Base-by-base conservation (phyloP, 2,888 invertebrate genomes). In the Gerris lacustris region DNA sequence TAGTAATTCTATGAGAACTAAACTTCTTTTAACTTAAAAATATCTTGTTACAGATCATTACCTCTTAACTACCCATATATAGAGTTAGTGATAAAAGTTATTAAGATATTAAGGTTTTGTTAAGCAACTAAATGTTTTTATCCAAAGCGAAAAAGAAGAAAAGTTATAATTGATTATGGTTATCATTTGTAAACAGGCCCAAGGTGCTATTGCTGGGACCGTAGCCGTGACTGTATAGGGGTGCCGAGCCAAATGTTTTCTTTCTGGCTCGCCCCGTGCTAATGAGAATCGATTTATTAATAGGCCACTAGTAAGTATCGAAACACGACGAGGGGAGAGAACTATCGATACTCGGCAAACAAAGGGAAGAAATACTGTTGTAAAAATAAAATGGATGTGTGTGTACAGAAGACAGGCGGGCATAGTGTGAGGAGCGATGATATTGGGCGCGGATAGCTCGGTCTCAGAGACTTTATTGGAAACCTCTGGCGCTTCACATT, bases 251-350 rank as follows among this genome's bases (percentile, higher is more conserved):
- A 55, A 55, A 9, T 55, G 9, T 55, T 55, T 15, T 55, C 15
- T 9, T 55, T 11, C 15, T 11, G 11, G 11, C 9, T 55, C 55
- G 9, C 9, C 55, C 15, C 55, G 55, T 55, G 15, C 55, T 55
- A 55, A 55, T 15, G 55, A 55, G 55, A 55, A 55, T 55, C 55
- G 55, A 55, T 55, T 55, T 55, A 55, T 55, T 55, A 55, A 11
- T 55, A 55, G 55, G 55, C 15, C 55, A 55, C 11, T 55, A 55
- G 55, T 55, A 55, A 55, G 11, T 55, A 55, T 55, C 55, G 55
- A 55, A 11, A 55, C 11, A 11, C 15, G 55, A 55, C 55, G 9
- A 15, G 55, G 55, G 15, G 55, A 15, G 15, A 55, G 55, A 31
- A 31, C 31, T 31, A 31, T 31, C 31, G 31, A 31, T 31, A 31